These are phyloP conservation scores for Microcebus murinus DNA, from an alignment of 2,113 vertebrate species.

Conservation along the genomic window DNA sequence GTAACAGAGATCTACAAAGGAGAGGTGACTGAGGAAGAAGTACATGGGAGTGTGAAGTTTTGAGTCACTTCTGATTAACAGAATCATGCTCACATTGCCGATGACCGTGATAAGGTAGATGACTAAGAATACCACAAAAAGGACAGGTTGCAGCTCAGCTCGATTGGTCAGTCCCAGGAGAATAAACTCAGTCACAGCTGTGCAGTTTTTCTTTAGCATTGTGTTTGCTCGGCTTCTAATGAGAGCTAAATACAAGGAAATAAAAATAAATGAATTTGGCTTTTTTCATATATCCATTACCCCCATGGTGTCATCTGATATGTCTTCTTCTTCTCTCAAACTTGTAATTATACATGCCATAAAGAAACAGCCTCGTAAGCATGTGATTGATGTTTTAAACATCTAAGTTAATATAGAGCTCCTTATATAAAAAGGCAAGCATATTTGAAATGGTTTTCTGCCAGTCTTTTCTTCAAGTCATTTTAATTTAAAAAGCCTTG, in stretches of 20 bases:
- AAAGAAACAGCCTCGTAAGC: neutral
- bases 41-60: constrained; percentile 85
- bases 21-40: constrained; percentile 85
- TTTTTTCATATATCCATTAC: neutral
- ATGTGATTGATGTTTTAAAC: neutral
- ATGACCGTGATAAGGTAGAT: constrained; percentile 78
- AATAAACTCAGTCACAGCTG: constrained; percentile 62
- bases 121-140: constrained; percentile 67
- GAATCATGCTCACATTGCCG: constrained; percentile 78
- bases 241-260: neutral
- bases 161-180: constrained; percentile 67
- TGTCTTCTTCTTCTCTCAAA: neutral
- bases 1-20: constrained; percentile 83
- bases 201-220: constrained; percentile 52
- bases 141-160: constrained; percentile 52
- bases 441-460: neutral
- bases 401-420: neutral
- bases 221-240: neutral
- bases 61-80: constrained; percentile 72
- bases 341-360: rapidly evolving
- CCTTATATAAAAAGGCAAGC: neutral
- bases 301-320: too few relatives aligned
- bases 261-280: neutral
- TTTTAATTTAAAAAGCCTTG: neutral
- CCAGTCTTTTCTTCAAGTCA: neutral